These are phyloP conservation scores for Microhierax caerulescens DNA, from an alignment of 2,797 vertebrate species.

Conservation along the genomic window DNA sequence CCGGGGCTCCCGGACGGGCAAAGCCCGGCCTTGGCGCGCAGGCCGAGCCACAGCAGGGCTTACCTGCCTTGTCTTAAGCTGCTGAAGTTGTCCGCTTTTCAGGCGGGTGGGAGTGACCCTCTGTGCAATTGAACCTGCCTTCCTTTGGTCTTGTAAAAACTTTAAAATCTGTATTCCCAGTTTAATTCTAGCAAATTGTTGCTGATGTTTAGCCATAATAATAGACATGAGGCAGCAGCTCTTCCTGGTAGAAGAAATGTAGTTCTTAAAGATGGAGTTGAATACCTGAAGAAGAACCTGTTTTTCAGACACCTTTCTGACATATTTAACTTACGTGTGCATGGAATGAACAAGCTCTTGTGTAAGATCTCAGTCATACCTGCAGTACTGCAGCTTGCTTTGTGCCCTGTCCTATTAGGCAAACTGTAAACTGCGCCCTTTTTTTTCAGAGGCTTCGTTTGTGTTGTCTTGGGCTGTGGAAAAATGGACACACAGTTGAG, in stretches of 20 bases:
- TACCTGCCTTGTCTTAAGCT: rapidly evolving
- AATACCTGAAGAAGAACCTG: neutral
- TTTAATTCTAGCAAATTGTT: too few species aligned
- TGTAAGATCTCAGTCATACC: rapidly evolving
- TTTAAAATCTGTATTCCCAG: neutral
- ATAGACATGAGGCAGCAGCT: neutral
- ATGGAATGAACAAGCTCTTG: rapidly evolving
- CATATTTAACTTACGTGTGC: rapidly evolving
- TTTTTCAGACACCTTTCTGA: neutral
- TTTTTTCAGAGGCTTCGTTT: neutral
- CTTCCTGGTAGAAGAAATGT: neutral
- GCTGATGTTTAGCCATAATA: neutral
- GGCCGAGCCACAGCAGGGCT: rapidly evolving
- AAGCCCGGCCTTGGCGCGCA: rapidly evolving
- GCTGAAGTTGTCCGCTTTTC: rapidly evolving
- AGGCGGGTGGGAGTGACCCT: neutral
- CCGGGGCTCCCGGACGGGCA: rapidly evolving
- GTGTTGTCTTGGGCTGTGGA: neutral
- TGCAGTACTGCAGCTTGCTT: neutral
- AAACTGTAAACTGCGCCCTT: neutral
- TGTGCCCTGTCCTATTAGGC: neutral
- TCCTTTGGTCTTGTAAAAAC: neutral
- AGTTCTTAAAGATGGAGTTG: neutral
- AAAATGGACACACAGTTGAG: neutral
- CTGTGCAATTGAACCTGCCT: rapidly evolving